Evolutionary conservation across 2,888 invertebrate species (phyloP).

Genomic region (Ennomos erosarius): DNA sequence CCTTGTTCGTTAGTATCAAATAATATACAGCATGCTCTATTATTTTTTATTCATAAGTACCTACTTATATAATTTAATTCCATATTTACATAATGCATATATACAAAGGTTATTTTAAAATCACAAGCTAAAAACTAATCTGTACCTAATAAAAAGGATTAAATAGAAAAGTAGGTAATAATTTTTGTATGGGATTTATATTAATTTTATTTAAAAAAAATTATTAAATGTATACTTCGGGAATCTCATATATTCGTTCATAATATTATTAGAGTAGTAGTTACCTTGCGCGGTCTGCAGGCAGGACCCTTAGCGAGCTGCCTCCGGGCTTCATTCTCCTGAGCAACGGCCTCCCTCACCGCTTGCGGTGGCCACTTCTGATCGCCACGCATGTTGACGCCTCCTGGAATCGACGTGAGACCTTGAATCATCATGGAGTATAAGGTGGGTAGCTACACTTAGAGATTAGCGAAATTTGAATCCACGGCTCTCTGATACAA

Average conservation of each 20-base stretch:
- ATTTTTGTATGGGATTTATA: no score
- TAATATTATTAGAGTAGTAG: neutral
- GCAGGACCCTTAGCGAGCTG: conserved; percentile 91
- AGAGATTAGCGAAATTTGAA: no score
- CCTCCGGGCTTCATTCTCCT: conserved; percentile 89
- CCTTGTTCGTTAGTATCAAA: conserved; percentile 9
- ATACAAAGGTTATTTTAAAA: neutral
- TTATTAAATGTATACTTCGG: no score
- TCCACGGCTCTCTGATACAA: no score
- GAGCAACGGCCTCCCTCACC: conserved; percentile 89
- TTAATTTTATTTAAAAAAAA: no score
- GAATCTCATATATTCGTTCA: no score
- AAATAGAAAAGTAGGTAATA: no score
- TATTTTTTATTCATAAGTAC: no score
- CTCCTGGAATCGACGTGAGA: conserved; percentile 77
- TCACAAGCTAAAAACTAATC: no score
- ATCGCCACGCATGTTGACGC: conserved; percentile 94
- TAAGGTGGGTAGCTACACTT: no score
- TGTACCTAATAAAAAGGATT: no score
- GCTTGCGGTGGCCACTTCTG: conserved; percentile 94
- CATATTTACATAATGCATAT: neutral
- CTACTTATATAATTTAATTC: no score
- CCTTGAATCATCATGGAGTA: conserved; percentile 2
- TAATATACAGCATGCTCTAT: conserved; percentile 16
- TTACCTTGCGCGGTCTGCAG: conserved; percentile 89